Percentiles rank a stretch among this genome's conserved stretches.
These are phyloP conservation scores for Glaucomys volans DNA, from an alignment of 2,113 vertebrate genomes.

Conservation along the genomic window DNA sequence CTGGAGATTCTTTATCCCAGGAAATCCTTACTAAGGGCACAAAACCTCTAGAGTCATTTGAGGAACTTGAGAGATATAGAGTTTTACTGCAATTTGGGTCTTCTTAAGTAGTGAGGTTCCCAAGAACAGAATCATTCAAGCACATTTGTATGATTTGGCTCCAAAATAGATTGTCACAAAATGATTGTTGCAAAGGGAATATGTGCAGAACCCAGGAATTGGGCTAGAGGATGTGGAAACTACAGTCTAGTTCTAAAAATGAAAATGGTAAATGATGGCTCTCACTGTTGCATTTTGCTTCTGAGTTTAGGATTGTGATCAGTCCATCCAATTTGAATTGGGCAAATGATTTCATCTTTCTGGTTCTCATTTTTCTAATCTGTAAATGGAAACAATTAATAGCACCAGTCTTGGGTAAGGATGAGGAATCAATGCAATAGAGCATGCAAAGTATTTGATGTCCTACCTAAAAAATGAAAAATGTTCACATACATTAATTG, in stretches of 20 bases:
- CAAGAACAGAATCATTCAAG: not conserved
- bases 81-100: not conserved
- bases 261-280: not conserved
- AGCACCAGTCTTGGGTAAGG: not conserved
- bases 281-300: not conserved
- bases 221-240: fast-evolving
- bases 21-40: not conserved
- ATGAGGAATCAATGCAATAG: not conserved
- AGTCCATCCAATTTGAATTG: not conserved
- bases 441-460: not conserved
- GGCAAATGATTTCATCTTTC: not conserved
- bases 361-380: not conserved
- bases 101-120: not conserved
- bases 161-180: not conserved
- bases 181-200: not conserved
- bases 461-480: not conserved
- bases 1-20: not conserved
- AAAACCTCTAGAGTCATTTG: not conserved
- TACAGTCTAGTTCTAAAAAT: not conserved
- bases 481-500: not conserved
- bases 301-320: not conserved
- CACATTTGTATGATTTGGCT: not conserved
- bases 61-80: not conserved
- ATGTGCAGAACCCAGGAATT: fast-evolving
- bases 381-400: not conserved